A percentile compares a stretch with the other conserved stretches of the same genome.
phyloP scores from a whole-genome alignment of 1,140 invertebrate species.

The Rhyacophila brunnea region DNA sequence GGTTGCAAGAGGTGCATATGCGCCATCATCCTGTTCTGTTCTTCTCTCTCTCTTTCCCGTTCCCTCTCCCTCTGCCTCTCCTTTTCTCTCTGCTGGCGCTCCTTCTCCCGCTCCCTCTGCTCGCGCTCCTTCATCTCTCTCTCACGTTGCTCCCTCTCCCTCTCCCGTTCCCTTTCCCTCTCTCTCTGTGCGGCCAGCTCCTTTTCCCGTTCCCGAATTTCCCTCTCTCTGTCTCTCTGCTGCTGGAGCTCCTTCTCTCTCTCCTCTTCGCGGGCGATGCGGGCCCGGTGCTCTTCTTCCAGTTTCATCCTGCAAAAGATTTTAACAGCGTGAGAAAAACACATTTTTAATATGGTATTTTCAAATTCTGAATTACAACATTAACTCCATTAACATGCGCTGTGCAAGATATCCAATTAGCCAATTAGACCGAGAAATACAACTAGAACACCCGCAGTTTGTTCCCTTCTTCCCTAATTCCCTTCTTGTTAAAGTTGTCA shows the following conservation, averaged over 20 bases:
- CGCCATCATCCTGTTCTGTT: constrained; percentile 36
- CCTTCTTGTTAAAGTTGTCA: too few relatives aligned
- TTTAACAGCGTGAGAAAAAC: too few relatives aligned
- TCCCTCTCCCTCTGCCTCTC: constrained; percentile 36
- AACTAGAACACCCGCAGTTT: too few relatives aligned
- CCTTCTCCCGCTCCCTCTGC: constrained; percentile 45
- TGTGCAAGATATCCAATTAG: too few relatives aligned
- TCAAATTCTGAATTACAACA: too few relatives aligned
- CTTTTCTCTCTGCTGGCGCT: constrained; percentile 40
- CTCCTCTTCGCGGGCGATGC: constrained; percentile 33
- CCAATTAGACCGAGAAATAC: too few relatives aligned
- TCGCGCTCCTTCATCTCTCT: constrained; percentile 46
- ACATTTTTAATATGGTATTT: too few relatives aligned
- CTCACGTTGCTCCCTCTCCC: constrained; percentile 40
- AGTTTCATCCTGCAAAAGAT: constrained; percentile 30
- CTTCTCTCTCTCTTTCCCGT: constrained; percentile 37
- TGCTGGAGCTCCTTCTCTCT: constrained; percentile 34
- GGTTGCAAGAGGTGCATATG: constrained; percentile 27
- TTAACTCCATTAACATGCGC: too few relatives aligned
- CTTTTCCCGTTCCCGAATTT: constrained; percentile 31
- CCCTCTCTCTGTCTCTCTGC: constrained; percentile 32
- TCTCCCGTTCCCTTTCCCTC: constrained; percentile 39
- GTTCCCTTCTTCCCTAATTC: too few relatives aligned
- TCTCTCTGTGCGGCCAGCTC: constrained; percentile 32
- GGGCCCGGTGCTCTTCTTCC: constrained; percentile 32